phyloP scores from a whole-genome alignment of 2,888 invertebrate species.

The Lepidocyrtoides sp. region DNA sequence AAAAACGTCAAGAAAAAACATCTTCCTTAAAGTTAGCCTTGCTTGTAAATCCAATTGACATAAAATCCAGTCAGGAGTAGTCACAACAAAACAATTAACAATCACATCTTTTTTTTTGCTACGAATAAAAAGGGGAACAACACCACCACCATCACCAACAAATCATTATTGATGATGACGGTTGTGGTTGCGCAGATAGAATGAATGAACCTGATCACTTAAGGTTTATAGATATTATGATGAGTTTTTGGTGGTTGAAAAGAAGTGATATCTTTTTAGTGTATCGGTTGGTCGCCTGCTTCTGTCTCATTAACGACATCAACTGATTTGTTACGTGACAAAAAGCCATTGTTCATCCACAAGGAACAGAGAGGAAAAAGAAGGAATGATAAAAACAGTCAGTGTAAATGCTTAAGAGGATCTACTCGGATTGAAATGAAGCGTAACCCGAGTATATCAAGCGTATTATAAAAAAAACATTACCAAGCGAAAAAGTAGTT shows the following conservation, averaged over 20 bases:
- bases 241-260: not conserved
- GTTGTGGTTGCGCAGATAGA: not conserved
- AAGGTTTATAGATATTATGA: not conserved
- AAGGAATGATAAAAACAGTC: not conserved
- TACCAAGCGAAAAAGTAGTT: not conserved
- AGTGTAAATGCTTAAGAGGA: not conserved
- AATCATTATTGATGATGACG: not conserved
- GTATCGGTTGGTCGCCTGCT: slow-evolving; percentile 53
- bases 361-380: slow-evolving; percentile 8
- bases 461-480: not conserved
- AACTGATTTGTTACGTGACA: slow-evolving; percentile 68
- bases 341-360: slow-evolving; percentile 53
- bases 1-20: not conserved
- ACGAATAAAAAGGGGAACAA: not conserved
- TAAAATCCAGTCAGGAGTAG: not conserved
- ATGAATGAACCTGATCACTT: slow-evolving; percentile 50
- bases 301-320: slow-evolving; percentile 68
- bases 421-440: slow-evolving; percentile 48
- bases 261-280: not conserved
- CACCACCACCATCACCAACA: not conserved
- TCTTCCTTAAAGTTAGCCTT: not conserved
- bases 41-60: not conserved
- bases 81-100: slow-evolving; percentile 25
- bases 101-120: not conserved
- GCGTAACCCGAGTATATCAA: slow-evolving; percentile 17